These are phyloP conservation scores for Anoplophora glabripennis DNA, from an alignment of 1,140 invertebrate genomes.

Conservation along the genomic window DNA sequence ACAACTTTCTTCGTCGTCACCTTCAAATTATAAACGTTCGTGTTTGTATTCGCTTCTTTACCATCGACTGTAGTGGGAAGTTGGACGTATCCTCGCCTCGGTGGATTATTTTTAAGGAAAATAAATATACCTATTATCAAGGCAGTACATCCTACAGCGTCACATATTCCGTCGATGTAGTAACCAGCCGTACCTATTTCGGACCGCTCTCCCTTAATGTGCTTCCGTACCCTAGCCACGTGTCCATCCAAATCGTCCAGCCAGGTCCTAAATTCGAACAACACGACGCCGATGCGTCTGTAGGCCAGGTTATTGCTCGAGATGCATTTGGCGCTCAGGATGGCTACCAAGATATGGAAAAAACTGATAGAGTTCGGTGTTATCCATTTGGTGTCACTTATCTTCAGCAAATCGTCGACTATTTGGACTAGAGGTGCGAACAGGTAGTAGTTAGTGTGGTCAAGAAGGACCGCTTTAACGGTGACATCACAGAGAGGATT, in stretches of 20 bases:
- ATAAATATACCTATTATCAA: slow-evolving; percentile 63
- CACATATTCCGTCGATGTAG: slow-evolving; percentile 71
- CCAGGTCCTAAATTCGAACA: slow-evolving; percentile 75
- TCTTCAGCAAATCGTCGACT: slow-evolving; percentile 60
- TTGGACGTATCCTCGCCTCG: slow-evolving; percentile 64
- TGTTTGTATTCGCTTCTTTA: slow-evolving; percentile 52
- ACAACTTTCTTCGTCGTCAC: slow-evolving; percentile 60
- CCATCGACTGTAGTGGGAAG: slow-evolving; percentile 54
- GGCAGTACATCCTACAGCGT: slow-evolving; percentile 67
- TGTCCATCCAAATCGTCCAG: slow-evolving; percentile 77
- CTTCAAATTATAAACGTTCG: slow-evolving; percentile 63
- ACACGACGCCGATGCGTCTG: slow-evolving; percentile 64
- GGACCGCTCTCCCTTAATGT: slow-evolving; percentile 67
- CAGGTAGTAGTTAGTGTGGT: slow-evolving; percentile 74
- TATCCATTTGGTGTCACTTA: slow-evolving; percentile 62
- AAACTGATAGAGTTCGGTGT: slow-evolving; percentile 77
- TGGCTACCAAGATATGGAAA: slow-evolving; percentile 69
- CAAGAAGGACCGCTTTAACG: slow-evolving; percentile 70
- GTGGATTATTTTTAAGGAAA: slow-evolving; percentile 67
- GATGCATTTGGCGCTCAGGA: slow-evolving; percentile 65
- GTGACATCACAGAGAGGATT: slow-evolving; percentile 73
- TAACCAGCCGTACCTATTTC: slow-evolving; percentile 70
- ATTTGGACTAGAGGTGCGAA: slow-evolving; percentile 69
- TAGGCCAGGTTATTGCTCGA: slow-evolving; percentile 64
- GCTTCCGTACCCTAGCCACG: slow-evolving; percentile 66